Evolutionary conservation across 2,888 invertebrate genomes (phyloP).

Genomic region (Ochropleura leucogaster): DNA sequence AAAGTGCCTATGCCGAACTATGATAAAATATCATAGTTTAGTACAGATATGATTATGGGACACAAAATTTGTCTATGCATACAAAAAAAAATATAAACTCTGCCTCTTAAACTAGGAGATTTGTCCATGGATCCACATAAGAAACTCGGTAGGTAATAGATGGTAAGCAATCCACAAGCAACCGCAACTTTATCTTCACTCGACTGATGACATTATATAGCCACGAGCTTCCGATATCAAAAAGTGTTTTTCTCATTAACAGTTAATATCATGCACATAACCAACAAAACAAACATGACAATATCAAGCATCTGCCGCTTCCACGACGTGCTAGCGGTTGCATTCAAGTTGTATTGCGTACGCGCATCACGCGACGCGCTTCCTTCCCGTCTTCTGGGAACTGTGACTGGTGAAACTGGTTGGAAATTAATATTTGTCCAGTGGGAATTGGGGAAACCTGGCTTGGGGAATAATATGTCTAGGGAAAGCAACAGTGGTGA

Average conservation of each 20-base stretch:
- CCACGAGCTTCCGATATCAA: background rate
- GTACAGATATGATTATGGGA: too few relatives aligned
- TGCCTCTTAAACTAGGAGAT: too few relatives aligned
- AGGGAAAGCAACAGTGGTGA: background rate
- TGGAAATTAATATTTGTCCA: slow-evolving; percentile 60
- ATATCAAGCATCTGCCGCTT: slow-evolving; percentile 31
- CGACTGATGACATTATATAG: background rate
- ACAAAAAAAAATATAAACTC: too few relatives aligned
- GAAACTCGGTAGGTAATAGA: too few relatives aligned
- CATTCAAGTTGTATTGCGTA: slow-evolving; percentile 72
- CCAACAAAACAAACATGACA: slow-evolving; percentile 36
- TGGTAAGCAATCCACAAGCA: too few relatives aligned
- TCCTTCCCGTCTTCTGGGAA: slow-evolving; percentile 86
- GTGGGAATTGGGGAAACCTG: slow-evolving; percentile 50
- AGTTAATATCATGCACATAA: slow-evolving; percentile 1
- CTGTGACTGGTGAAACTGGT: slow-evolving; percentile 68
- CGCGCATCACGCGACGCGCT: slow-evolving; percentile 79
- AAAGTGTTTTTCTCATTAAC: background rate
- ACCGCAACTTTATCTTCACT: too few relatives aligned
- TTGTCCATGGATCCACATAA: too few relatives aligned
- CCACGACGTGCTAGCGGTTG: slow-evolving; percentile 37
- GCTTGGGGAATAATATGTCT: slow-evolving; percentile 3
- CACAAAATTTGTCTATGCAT: too few relatives aligned
- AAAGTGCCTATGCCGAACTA: too few relatives aligned
- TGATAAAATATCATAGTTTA: too few relatives aligned